Evolutionary conservation across 2,797 vertebrate genomes (phyloP).

Genomic region (Buphagus erythrorhynchus): DNA sequence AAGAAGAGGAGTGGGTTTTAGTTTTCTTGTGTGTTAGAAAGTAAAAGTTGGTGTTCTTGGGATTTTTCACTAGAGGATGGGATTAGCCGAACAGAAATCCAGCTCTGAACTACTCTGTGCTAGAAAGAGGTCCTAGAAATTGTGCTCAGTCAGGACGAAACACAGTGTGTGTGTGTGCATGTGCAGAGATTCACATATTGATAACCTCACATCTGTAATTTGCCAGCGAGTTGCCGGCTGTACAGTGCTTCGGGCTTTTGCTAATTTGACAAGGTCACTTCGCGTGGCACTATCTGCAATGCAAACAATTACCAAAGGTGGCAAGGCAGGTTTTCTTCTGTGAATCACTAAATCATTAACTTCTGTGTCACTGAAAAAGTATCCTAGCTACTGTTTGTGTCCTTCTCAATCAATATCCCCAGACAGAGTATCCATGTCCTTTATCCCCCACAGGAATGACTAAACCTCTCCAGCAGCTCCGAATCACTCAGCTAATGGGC

Average conservation of each 20-base stretch:
- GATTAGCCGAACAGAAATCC: background rate
- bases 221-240: slow-evolving; percentile 1
- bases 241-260: background rate
- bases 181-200: background rate
- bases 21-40: background rate
- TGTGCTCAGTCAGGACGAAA: background rate
- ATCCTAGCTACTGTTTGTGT: slow-evolving; percentile 57
- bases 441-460: slow-evolving; percentile 67
- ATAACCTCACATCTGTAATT: background rate
- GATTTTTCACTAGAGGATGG: background rate
- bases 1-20: background rate
- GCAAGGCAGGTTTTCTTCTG: slow-evolving; percentile 57
- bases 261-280: slow-evolving; percentile 75
- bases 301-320: slow-evolving; percentile 70
- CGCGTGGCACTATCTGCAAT: slow-evolving; percentile 19
- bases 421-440: slow-evolving; percentile 66
- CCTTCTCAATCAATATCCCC: slow-evolving; percentile 76
- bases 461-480: slow-evolving; percentile 57
- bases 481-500: slow-evolving; percentile 47
- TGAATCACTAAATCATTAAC: slow-evolving; percentile 77
- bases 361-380: slow-evolving; percentile 67
- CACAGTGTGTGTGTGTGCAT: rapidly evolving
- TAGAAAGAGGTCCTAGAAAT: background rate
- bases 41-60: background rate
- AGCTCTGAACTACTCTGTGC: background rate